Percentiles rank a stretch among this genome's conserved stretches.
These are phyloP conservation scores for Archocentrus centrarchus DNA, from an alignment of 2,113 vertebrate species.

Conservation along the genomic window DNA sequence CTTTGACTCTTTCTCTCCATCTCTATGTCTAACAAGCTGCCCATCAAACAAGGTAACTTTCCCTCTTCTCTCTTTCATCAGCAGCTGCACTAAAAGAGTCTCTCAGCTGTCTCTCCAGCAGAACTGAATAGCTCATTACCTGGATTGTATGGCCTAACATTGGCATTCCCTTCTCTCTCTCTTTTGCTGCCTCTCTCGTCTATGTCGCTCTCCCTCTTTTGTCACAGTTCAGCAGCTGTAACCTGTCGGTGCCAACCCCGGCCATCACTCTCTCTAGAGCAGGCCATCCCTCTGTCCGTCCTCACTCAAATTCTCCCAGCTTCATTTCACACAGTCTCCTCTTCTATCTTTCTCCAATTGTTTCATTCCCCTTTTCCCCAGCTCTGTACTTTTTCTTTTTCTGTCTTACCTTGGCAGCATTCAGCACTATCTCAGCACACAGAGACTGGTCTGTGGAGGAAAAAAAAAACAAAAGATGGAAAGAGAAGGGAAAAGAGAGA, in stretches of 20 bases:
- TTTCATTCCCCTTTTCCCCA: slow-evolving; percentile 11
- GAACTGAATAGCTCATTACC: slow-evolving; percentile 61
- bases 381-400: neutral
- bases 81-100: slow-evolving; percentile 43
- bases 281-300: slow-evolving; percentile 20
- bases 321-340: slow-evolving; percentile 37
- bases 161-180: slow-evolving; percentile 51
- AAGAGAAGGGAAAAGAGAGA: neutral
- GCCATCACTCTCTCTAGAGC: slow-evolving; percentile 32
- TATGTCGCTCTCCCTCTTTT: slow-evolving; percentile 12
- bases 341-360: slow-evolving; percentile 19
- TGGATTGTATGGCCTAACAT: slow-evolving; percentile 45
- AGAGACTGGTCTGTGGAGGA: slow-evolving; percentile 18
- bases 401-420: slow-evolving; percentile 41
- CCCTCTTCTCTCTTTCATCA: neutral
- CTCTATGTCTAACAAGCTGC: neutral
- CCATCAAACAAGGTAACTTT: slow-evolving; percentile 13
- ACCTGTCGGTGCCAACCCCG: slow-evolving; percentile 38
- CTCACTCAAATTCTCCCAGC: slow-evolving; percentile 18
- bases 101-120: slow-evolving; percentile 45
- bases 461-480: neutral
- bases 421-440: slow-evolving; percentile 30
- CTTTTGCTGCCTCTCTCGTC: neutral
- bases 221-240: slow-evolving; percentile 50
- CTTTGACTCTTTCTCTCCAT: neutral